Base-by-base conservation (phyloP, 2,113 vertebrate species). In the Mesoclemmys tuberculata region DNA sequence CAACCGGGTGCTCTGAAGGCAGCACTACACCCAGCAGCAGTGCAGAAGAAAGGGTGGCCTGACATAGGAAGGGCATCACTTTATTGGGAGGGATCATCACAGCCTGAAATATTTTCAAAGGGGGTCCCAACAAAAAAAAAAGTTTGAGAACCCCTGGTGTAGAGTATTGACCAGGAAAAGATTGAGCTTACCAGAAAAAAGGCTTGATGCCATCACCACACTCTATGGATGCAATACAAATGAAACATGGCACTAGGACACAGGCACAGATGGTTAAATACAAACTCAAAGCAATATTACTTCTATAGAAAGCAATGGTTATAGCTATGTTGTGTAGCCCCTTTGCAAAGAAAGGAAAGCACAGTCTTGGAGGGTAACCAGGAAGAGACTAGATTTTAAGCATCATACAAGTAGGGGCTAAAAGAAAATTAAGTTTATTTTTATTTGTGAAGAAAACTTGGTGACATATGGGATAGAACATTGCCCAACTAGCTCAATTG, bases 271-370 rank as follows among this genome's bases (percentile, higher is more conserved):
- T 8, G 52, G 79, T 48, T 16, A 21, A 52, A 51, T 1, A 48
- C 2, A 0, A 49, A 8, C 0, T 0, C 5, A 52, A 56, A 80
- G 58, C 19, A 61, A 84, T 77, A 27, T 26, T 8, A 77, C 49
- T 11, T 12, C 27, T 80, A 80, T 1, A 1, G 10, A 48, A 80
- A 38, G 77, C 16, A 51, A 58, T 52, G 56, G 35, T 75, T n/a
- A 18, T 11, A 51, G 49, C 58, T 44, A 27, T 41, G 22, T 1
- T 46, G 11, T 52, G 1, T 0, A 0, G 0, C 22, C 29, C 38
- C 71, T 46, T 6, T n/a, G 64, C 41, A 31, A 78, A 81, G 87
- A 51, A 61, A 38, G 79, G 22, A 0, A 2, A 4, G 38, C 49
- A 81, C 3, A 49, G 38, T 41, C 41, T 46, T 77, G 12, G 24